Evolutionary conservation across 2,888 invertebrate genomes (phyloP), one percentile per base, ranked within the genome.

Genomic region (Elegia similella): DNA sequence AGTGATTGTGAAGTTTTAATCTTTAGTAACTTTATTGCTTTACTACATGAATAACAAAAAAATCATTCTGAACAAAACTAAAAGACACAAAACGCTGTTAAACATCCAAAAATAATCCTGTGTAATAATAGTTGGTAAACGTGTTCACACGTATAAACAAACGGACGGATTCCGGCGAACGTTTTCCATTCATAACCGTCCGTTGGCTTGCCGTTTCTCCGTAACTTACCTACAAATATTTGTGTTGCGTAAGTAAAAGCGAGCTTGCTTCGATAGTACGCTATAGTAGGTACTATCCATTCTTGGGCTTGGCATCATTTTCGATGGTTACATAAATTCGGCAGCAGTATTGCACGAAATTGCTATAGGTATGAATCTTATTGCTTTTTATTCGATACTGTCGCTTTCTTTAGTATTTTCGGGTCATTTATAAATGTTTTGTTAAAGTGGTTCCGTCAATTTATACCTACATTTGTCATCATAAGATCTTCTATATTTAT

Each of bases 201-300:
- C 52, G 63, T 62, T 64, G 23, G 62, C 63, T 55, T 59, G 60
- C 47, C 59, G 71, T 70, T 73, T 71, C 68, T 66, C 70, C 63
- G 64, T 61, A 55, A 56, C 54, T 5, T 23, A 23, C 2, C 5
- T n/a, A 63, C 68, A 69, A 72, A 68, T 69, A 69, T 70, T 68
- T 64, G 66, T 59, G 65, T 72, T 71, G 72, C 68, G 66, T 75
- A 73, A 70, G 32, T 50, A 50, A 50, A 50, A 50, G 50, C 34
- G 34, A 53, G 53, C 52, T 63, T 64, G 47, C 47, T 30, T 30
- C 47, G 47, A 42, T 12, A 15, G 15, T 43, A 43, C 8, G 3
- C 38, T 10, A 38, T 38, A 38, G n/a, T 38, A n/a, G n/a, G n/a
- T n/a, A 38, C 3, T 34, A 34, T 34, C 34, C 38, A 38, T 38